A percentile compares a stretch with the other conserved stretches of the same genome.
phyloP scores from a whole-genome alignment of 1,140 invertebrate genomes.

The Asbolus verrucosus region DNA sequence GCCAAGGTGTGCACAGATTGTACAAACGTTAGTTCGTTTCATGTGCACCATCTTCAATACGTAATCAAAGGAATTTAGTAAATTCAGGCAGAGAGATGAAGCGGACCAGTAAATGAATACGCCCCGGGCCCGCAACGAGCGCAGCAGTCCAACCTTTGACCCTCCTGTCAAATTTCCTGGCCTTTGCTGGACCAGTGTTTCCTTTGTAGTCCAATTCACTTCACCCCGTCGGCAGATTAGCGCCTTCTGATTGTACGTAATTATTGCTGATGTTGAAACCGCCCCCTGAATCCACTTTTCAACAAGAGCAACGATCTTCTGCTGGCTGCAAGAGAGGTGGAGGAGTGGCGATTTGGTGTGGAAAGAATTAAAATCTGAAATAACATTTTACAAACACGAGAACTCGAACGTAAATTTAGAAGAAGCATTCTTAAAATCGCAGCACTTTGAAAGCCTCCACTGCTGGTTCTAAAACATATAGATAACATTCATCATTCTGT shows the following conservation, averaged over 20 bases:
- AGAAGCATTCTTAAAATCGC: no score
- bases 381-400: no score
- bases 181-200: constrained; percentile 58
- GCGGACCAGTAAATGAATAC: constrained; percentile 54
- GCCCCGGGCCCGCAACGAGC: constrained; percentile 46
- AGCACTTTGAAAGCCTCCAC: no score
- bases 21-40: constrained; percentile 44
- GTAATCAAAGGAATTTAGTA: constrained; percentile 50
- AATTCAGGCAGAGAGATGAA: constrained; percentile 45
- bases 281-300: constrained; percentile 19
- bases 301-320: neutral
- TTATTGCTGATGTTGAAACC: constrained; percentile 48
- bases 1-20: constrained; percentile 29
- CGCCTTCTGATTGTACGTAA: constrained; percentile 55
- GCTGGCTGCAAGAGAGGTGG: no score
- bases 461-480: no score
- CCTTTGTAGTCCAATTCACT: constrained; percentile 58
- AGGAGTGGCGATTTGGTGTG: no score
- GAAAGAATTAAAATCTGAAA: no score
- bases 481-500: no score
- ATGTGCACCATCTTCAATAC: constrained; percentile 47
- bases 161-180: constrained; percentile 61
- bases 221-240: constrained; percentile 52
- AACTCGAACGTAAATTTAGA: no score
- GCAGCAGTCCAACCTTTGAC: constrained; percentile 57